Evolutionary conservation across 2,888 invertebrate species (phyloP).

Genomic region (Cyclophora albipunctata): DNA sequence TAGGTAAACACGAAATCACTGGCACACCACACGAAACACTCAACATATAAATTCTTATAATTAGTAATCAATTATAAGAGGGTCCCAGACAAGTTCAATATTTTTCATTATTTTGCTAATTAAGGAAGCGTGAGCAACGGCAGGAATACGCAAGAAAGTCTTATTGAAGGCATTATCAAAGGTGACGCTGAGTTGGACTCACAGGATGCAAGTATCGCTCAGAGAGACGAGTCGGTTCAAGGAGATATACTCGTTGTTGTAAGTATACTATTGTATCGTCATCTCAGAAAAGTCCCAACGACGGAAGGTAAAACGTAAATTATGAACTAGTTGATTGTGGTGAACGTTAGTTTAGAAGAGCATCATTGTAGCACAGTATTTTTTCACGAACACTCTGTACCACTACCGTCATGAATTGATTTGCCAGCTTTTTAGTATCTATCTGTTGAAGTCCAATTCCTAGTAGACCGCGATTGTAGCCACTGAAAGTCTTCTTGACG

Average conservation of each 20-base stretch:
- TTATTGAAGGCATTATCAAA: conserved; percentile 67
- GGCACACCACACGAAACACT: conserved; percentile 62
- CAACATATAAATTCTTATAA: conserved; percentile 46
- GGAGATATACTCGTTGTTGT: conserved; percentile 61
- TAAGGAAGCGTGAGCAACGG: conserved; percentile 66
- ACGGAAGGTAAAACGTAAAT: conserved; percentile 60
- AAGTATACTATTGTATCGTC: conserved; percentile 51
- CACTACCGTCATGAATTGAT: conserved; percentile 62
- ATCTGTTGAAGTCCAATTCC: conserved; percentile 34
- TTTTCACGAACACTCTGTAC: conserved; percentile 58
- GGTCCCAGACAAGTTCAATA: conserved; percentile 71
- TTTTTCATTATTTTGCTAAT: conserved; percentile 73
- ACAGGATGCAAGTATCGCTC: conserved; percentile 64
- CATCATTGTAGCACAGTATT: conserved; percentile 64
- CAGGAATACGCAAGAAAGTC: conserved; percentile 64
- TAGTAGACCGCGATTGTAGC: conserved; percentile 43
- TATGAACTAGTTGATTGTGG: conserved; percentile 61
- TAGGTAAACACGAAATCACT: conserved; percentile 61
- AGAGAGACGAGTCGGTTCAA: conserved; percentile 51
- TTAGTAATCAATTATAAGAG: conserved; percentile 47
- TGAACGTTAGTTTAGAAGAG: conserved; percentile 60
- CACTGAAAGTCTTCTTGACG: conserved; percentile 1
- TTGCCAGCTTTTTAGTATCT: conserved; percentile 70
- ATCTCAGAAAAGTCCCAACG: conserved; percentile 42
- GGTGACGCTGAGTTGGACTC: conserved; percentile 67